phyloP scores from a whole-genome alignment of 2,888 invertebrate genomes.

The Alloplasta piceator region DNA sequence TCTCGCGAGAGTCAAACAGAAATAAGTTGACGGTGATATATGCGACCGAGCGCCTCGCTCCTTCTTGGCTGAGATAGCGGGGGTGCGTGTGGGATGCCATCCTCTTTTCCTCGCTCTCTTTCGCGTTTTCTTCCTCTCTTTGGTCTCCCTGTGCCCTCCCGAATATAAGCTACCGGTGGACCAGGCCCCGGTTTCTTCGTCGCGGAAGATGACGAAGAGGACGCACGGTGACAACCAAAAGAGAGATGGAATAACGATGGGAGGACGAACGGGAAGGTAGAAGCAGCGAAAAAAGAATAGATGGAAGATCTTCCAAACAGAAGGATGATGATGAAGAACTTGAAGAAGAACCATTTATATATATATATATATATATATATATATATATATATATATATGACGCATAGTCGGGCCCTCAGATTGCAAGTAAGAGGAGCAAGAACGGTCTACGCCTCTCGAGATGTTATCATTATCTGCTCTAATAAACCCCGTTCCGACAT shows the following conservation, averaged over 20 bases:
- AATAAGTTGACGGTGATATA: slow-evolving; percentile 81
- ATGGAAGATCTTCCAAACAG: slow-evolving; percentile 53
- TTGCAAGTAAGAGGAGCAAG: slow-evolving; percentile 59
- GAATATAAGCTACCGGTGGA: slow-evolving; percentile 37
- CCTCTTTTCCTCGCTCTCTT: slow-evolving; percentile 24
- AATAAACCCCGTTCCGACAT: slow-evolving; percentile 78
- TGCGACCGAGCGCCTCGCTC: slow-evolving; percentile 64
- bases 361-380: slow-evolving; percentile 37
- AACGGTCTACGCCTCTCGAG: slow-evolving; percentile 75
- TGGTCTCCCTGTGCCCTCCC: slow-evolving; percentile 13
- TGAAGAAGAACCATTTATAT: too few species aligned
- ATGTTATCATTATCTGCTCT: slow-evolving; percentile 81
- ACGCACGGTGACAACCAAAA: slow-evolving; percentile 36
- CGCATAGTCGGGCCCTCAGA: slow-evolving; percentile 36
- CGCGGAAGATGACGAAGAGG: slow-evolving; percentile 21
- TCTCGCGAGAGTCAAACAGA: slow-evolving; percentile 69
- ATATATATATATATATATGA: slow-evolving; percentile 4
- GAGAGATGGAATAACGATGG: slow-evolving; percentile 36
- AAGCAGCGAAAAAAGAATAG: slow-evolving; percentile 40
- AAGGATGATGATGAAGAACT: slow-evolving; percentile 63
- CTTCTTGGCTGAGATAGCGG: slow-evolving; percentile 67
- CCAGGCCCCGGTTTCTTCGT: slow-evolving; percentile 43
- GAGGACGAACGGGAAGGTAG: slow-evolving; percentile 32
- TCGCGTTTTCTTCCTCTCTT: slow-evolving; percentile 11
- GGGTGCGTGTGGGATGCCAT: slow-evolving; percentile 65